Base-by-base conservation (phyloP, 2,797 vertebrate species). In the Mormyrus proboscirostris region DNA sequence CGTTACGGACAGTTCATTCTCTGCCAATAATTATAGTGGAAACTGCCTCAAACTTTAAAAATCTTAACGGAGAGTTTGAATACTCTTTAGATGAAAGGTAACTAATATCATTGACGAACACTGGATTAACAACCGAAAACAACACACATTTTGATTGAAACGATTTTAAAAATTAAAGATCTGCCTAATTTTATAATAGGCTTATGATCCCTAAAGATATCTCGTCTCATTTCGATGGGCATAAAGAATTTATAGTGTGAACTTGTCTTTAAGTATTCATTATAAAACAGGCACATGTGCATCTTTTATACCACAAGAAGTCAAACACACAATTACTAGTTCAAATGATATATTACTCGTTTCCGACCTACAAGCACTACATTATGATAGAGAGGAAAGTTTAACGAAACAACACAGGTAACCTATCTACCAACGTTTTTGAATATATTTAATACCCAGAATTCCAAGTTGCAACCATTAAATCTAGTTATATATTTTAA, bases 11-110 rank as follows among this genome's bases (percentile, higher is more conserved):
- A 82, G 19, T 2, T 47, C 3, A 44, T 19, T 82, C 8, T 82
- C 19, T 44, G 38, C 76, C 41, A 19, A 82, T 44, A 29, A 73
- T 16, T 82, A 7, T 22, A 47, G 76, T 82, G 76, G 38, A 12
- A 76, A 76, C 69, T 76, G 69, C 5, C 69, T 76, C 69, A 38
- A 76, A 76, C 69, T 76, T 73, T 76, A 76, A 76, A 76, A 76
- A 38, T 16, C 69, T 16, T 76, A 76, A 76, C 9, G 59, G 59
- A 65, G 14, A 76, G 69, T 41, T 38, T 38, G 6, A 14, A 33
- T 7, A 19, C 14, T 38, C 33, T 16, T 76, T 16, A 73, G 69
- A 41, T 38, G 38, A 73, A 38, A 41, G 69, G 69, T 16, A 73
- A 33, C 33, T 22, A 82, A 82, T 47, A 82, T 47, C 19, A n/a